These are phyloP conservation scores for Bucco capensis DNA, from an alignment of 2,113 vertebrate genomes.

Conservation along the genomic window DNA sequence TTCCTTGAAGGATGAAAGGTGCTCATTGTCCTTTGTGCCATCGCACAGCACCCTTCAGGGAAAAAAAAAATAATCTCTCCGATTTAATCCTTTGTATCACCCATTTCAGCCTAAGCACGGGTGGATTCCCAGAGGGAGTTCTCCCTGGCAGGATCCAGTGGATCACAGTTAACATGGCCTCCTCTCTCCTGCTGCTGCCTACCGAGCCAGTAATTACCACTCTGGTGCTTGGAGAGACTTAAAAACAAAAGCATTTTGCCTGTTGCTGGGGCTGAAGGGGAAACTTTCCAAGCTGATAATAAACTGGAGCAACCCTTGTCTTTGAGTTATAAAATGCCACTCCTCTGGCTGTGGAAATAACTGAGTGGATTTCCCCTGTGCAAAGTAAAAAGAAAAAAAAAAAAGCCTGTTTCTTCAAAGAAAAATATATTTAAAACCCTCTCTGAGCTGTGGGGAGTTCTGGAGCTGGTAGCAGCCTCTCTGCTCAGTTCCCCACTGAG, in stretches of 20 bases:
- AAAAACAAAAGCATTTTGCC: neutral
- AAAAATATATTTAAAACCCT: no score
- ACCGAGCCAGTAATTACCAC: neutral
- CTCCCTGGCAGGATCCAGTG: neutral
- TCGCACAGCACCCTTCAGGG: neutral
- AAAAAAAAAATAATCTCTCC: neutral
- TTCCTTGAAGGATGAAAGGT: neutral
- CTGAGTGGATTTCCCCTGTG: neutral
- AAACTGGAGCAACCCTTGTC: neutral
- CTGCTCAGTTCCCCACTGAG: accelerated
- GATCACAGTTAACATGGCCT: constrained; percentile 1
- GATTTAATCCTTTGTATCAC: neutral
- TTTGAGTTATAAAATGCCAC: neutral
- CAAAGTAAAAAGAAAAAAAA: neutral
- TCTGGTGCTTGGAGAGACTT: neutral
- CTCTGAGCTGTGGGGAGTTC: accelerated
- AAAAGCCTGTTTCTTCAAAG: neutral
- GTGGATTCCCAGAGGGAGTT: neutral
- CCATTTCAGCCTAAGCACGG: neutral
- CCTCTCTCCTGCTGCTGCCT: neutral
- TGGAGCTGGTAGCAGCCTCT: neutral
- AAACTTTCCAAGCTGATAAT: neutral
- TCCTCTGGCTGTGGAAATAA: neutral
- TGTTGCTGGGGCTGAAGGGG: neutral
- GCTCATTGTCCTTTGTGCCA: accelerated